phyloP scores from a whole-genome alignment of 2,113 vertebrate genomes.

The Microcebus tavaratra region DNA sequence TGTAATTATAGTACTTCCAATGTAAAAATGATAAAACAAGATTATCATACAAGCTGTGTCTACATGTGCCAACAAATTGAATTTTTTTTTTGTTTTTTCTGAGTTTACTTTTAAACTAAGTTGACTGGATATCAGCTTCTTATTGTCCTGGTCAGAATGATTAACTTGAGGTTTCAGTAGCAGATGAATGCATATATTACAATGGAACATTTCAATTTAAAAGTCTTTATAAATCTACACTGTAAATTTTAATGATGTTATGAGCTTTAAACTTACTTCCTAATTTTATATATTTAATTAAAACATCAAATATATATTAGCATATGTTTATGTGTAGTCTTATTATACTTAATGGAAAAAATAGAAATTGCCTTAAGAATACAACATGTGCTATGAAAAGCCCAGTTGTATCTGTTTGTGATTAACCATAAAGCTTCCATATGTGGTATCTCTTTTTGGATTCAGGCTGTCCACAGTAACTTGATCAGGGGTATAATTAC shows the following conservation, averaged over 20 bases:
- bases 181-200: not conserved
- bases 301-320: not conserved
- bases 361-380: constrained; percentile 77
- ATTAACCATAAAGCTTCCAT: constrained; percentile 88
- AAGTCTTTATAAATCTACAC: not conserved
- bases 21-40: not conserved
- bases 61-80: not conserved
- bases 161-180: not conserved
- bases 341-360: constrained; percentile 70
- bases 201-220: constrained; percentile 31
- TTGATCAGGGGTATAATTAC: constrained; percentile 87
- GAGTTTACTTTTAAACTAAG: not conserved
- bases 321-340: not conserved
- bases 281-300: not conserved
- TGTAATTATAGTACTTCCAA: not conserved
- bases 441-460: constrained; percentile 83
- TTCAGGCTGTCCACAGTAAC: constrained; percentile 84
- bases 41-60: not conserved
- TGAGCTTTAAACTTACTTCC: not conserved
- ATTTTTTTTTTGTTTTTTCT: not conserved
- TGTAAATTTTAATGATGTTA: not conserved
- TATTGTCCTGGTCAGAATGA: not conserved
- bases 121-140: not conserved
- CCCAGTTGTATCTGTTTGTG: constrained; percentile 84
- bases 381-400: constrained; percentile 67